phyloP scores from a whole-genome alignment of 2,797 vertebrate genomes.

The Anabas testudineus region DNA sequence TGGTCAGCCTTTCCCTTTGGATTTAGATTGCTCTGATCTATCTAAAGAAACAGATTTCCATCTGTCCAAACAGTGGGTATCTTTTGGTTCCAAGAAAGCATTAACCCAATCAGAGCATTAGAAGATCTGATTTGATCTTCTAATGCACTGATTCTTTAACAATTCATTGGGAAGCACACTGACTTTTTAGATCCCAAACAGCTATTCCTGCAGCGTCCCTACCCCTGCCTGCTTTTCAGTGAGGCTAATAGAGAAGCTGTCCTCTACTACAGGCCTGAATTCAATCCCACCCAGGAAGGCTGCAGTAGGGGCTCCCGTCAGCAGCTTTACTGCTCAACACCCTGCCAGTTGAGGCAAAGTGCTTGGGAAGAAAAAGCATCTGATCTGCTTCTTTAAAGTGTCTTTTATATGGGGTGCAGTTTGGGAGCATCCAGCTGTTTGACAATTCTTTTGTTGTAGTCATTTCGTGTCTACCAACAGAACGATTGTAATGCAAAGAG shows the following conservation, averaged over 20 bases:
- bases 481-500: constrained; percentile 5
- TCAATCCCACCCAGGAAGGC: constrained; percentile 14
- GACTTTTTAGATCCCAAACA: constrained; percentile 29
- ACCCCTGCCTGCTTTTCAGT: constrained; percentile 27
- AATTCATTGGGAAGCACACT: neutral
- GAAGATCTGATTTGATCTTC: too few relatives aligned
- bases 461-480: neutral
- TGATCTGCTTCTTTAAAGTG: constrained; percentile 28
- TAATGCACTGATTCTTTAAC: neutral
- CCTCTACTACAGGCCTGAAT: constrained; percentile 1
- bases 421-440: constrained; percentile 14
- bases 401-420: neutral
- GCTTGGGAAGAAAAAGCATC: constrained; percentile 3
- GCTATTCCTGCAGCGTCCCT: constrained; percentile 13
- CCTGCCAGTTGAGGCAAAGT: constrained; percentile 4
- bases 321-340: constrained; percentile 18
- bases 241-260: constrained; percentile 33
- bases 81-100: neutral
- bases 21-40: constrained; percentile 2
- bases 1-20: neutral
- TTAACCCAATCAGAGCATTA: constrained; percentile 1
- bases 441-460: constrained; percentile 11
- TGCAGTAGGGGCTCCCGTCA: constrained; percentile 12
- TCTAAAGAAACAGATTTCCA: neutral
- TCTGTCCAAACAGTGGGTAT: neutral